Evolutionary conservation across 2,113 vertebrate species (phyloP).

Genomic region (Salminus brasiliensis): DNA sequence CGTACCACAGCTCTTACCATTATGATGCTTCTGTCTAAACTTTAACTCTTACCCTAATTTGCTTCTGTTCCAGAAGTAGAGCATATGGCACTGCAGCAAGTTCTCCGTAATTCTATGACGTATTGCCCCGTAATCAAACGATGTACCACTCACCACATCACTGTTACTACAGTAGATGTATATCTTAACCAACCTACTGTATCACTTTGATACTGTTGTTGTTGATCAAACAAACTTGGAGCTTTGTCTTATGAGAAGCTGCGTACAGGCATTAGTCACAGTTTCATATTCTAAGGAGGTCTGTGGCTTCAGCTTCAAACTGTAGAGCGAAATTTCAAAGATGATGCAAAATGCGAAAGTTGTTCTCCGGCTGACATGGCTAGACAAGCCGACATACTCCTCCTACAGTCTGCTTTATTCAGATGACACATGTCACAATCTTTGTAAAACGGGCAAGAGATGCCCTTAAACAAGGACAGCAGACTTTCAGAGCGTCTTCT

Average conservation of each 20-base stretch:
- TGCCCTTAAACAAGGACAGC: neutral
- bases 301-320: slow-evolving; percentile 71
- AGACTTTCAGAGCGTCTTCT: neutral
- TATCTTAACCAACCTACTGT: slow-evolving; percentile 53
- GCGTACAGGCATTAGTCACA: slow-evolving; percentile 77
- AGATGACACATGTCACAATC: slow-evolving; percentile 29
- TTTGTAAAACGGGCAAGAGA: neutral
- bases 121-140: slow-evolving; percentile 24
- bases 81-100: neutral
- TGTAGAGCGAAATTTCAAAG: slow-evolving; percentile 68
- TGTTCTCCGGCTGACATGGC: slow-evolving; percentile 29
- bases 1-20: too few species aligned
- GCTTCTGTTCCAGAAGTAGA: neutral
- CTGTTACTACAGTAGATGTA: slow-evolving; percentile 51
- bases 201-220: slow-evolving; percentile 61
- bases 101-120: neutral
- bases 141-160: slow-evolving; percentile 37
- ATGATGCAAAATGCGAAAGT: slow-evolving; percentile 55
- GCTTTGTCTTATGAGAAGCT: slow-evolving; percentile 59
- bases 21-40: too few species aligned
- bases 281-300: slow-evolving; percentile 73
- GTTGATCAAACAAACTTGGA: slow-evolving; percentile 68
- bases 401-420: slow-evolving; percentile 23
- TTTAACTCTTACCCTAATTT: neutral
- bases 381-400: slow-evolving; percentile 29